Evolutionary conservation across 2,113 vertebrate species (phyloP).

Genomic region (Sterrhoptilus dennistouni): DNA sequence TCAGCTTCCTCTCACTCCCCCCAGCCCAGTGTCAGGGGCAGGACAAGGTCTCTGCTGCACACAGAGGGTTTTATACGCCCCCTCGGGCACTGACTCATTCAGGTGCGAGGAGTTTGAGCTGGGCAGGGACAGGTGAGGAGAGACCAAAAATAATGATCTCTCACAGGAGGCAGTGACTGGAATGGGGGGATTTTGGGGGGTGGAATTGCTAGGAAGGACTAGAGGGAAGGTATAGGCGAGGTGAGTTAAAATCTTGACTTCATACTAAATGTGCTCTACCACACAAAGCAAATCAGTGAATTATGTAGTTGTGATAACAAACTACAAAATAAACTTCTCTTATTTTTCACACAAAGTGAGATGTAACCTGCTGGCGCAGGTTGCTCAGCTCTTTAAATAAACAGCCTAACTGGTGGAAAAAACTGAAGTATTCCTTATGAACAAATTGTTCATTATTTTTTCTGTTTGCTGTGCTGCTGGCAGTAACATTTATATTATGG

Average conservation of each 20-base stretch:
- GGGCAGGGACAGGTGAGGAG: background rate
- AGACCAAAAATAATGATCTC: background rate
- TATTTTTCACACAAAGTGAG: background rate
- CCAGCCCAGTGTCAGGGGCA: rapidly evolving
- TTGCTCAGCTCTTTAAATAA: background rate
- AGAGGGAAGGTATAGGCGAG: background rate
- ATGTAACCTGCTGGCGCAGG: background rate
- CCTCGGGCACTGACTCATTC: background rate
- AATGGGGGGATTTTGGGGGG: rapidly evolving
- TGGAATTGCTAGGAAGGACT: background rate
- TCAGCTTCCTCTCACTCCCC: rapidly evolving
- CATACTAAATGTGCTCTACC: rapidly evolving
- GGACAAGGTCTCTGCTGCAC: rapidly evolving
- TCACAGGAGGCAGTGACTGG: background rate
- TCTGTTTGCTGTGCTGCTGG: background rate
- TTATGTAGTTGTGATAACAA: background rate
- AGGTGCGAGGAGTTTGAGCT: background rate
- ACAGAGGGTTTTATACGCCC: background rate
- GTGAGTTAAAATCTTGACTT: background rate
- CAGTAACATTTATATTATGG: background rate
- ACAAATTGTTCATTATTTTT: background rate
- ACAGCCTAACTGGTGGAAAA: background rate
- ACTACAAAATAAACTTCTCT: background rate
- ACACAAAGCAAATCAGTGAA: background rate
- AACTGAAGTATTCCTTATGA: background rate